phyloP scores from a whole-genome alignment of 2,888 invertebrate species.

The Papilio protenor region DNA sequence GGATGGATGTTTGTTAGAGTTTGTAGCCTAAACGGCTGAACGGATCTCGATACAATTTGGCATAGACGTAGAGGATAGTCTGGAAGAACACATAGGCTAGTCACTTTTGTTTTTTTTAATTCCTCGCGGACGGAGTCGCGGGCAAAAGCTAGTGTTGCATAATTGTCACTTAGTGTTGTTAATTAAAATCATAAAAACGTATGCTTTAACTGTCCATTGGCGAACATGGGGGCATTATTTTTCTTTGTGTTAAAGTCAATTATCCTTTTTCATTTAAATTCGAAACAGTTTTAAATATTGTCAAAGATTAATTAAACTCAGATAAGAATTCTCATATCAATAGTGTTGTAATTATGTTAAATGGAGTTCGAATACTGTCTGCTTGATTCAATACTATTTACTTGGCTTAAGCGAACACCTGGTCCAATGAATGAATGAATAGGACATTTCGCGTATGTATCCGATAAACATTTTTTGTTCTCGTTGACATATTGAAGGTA shows the following conservation, averaged over 20 bases:
- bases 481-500: conserved; percentile 36
- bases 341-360: background rate
- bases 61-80: too few relatives aligned
- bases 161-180: background rate
- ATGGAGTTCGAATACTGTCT: background rate
- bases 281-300: too few relatives aligned
- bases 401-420: background rate
- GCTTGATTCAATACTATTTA: background rate
- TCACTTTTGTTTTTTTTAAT: too few relatives aligned
- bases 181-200: background rate
- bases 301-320: too few relatives aligned
- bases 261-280: background rate
- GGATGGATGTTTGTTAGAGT: too few relatives aligned
- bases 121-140: too few relatives aligned
- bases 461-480: conserved; percentile 34
- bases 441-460: conserved; percentile 24
- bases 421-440: conserved; percentile 11
- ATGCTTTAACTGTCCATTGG: background rate
- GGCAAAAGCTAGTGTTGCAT: too few relatives aligned
- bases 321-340: too few relatives aligned
- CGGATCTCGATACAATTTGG: too few relatives aligned
- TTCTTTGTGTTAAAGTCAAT: background rate
- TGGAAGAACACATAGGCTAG: too few relatives aligned
- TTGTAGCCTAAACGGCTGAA: too few relatives aligned
- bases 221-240: background rate